Evolutionary conservation across 2,113 vertebrate species (phyloP), one percentile per base, ranked within the genome.

Genomic region (Leptosomus discolor): DNA sequence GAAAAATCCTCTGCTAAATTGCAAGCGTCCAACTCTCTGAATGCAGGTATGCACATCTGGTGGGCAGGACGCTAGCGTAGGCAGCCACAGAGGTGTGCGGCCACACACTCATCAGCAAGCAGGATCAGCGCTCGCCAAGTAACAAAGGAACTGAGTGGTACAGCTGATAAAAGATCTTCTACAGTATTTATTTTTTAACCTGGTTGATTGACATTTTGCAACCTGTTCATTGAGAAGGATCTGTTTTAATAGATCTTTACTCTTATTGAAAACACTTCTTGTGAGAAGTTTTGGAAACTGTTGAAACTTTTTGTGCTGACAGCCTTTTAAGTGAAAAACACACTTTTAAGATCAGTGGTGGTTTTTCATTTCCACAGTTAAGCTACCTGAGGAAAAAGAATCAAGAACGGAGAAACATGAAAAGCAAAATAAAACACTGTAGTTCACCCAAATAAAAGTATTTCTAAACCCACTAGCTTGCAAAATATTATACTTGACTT

Each of bases 391-490:
- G 11, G 20, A 90, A 85, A 75, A 94, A 64, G 15, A 92, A 69
- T 57, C n/a, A 61, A 94, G 70, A 90, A 85, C 9, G 17, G 36
- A 61, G 85, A 88, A 88, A 61, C 15, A 83, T 11, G 24, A 83
- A 82, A 92, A 78, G 19, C 37, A 82, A 92, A 90, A 78, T 12
- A 87, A 85, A 90, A 53, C 39, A 61, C 9, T 32, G 26, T 22
- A n/a, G 48, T 82, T 79, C 81, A 90, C 27, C 19, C 57, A 88
- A 94, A 87, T 32, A 43, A 27, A 92, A 91, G 26, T 56, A 79
- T 50, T 83, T 76, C 41, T 54, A 65, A 76, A 92, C 6, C 54
- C 22, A 69, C 34, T 24, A 65, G 34, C 70, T 92, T 90, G 41
- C 45, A 95, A 83, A 94, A 83, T 69, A 61, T 29, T 82, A 29